phyloP scores from a whole-genome alignment of 2,888 invertebrate species.

The Gibbula magus region DNA sequence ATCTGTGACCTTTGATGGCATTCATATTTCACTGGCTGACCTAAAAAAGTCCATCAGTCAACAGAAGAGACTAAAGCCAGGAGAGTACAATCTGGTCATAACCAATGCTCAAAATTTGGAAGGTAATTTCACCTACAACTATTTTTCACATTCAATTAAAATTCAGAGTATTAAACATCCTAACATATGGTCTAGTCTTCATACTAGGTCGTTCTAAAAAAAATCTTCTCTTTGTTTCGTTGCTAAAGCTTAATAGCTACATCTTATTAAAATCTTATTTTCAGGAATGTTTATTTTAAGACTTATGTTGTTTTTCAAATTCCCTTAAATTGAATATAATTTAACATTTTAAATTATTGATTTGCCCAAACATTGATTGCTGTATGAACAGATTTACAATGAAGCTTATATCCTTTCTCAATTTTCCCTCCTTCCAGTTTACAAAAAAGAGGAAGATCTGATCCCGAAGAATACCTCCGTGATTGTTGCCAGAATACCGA shows the following conservation, averaged over 20 bases:
- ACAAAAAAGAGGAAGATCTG: slow-evolving; percentile 90
- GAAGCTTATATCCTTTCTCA: not conserved
- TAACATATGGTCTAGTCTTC: too few relatives aligned
- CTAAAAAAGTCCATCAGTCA: slow-evolving; percentile 95
- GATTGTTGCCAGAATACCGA: slow-evolving; percentile 93
- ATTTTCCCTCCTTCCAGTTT: slow-evolving; percentile 81
- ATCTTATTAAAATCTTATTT: too few relatives aligned
- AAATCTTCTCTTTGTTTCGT: too few relatives aligned
- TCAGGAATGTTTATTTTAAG: too few relatives aligned
- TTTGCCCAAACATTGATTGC: not conserved
- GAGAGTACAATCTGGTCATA: slow-evolving; percentile 96
- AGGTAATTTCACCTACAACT: slow-evolving; percentile 80
- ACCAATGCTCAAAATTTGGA: slow-evolving; percentile 98
- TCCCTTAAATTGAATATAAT: too few relatives aligned
- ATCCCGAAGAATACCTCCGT: slow-evolving; percentile 98
- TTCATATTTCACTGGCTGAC: slow-evolving; percentile 96
- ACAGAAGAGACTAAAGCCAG: slow-evolving; percentile 94
- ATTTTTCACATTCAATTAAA: not conserved
- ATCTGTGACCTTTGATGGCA: slow-evolving; percentile 96
- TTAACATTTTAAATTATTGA: not conserved
- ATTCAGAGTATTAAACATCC: too few relatives aligned
- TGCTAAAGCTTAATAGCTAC: too few relatives aligned
- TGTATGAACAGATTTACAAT: not conserved
- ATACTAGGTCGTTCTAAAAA: too few relatives aligned
- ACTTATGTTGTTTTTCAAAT: too few relatives aligned